phyloP scores from a whole-genome alignment of 2,888 invertebrate genomes.

The Thumatha senex region DNA sequence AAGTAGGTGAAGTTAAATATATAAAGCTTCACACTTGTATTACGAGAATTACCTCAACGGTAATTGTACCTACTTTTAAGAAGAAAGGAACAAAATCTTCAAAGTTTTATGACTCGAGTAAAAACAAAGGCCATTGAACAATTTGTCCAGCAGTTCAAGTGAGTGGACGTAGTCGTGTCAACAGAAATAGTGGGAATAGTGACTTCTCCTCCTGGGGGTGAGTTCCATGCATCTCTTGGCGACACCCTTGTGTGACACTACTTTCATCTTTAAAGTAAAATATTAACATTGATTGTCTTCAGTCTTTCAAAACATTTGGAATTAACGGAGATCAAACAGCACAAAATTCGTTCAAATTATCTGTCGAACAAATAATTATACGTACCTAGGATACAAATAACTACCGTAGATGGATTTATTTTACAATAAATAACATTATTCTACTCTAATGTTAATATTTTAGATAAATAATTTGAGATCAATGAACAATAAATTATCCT shows the following conservation, averaged over 20 bases:
- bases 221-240: neutral
- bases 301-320: slow-evolving; percentile 66
- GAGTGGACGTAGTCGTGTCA: too few species aligned
- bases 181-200: too few species aligned
- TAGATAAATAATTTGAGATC: slow-evolving; percentile 81
- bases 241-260: slow-evolving; percentile 2
- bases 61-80: too few species aligned
- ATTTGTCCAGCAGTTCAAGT: too few species aligned
- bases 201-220: neutral
- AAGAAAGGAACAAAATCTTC: too few species aligned
- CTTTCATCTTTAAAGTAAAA: slow-evolving; percentile 13
- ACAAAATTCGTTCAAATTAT: slow-evolving; percentile 39
- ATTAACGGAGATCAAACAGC: slow-evolving; percentile 66
- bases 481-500: slow-evolving; percentile 66
- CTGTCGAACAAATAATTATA: slow-evolving; percentile 26
- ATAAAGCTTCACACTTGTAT: too few species aligned
- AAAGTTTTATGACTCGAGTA: too few species aligned
- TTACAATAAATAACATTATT: slow-evolving; percentile 70
- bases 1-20: too few species aligned
- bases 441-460: slow-evolving; percentile 63
- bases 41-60: too few species aligned
- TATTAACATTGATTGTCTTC: slow-evolving; percentile 39
- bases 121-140: too few species aligned
- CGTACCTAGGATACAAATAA: slow-evolving; percentile 21
- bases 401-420: slow-evolving; percentile 32